phyloP scores from a whole-genome alignment of 2,888 invertebrate genomes.

The Punctoribates punctum region DNA sequence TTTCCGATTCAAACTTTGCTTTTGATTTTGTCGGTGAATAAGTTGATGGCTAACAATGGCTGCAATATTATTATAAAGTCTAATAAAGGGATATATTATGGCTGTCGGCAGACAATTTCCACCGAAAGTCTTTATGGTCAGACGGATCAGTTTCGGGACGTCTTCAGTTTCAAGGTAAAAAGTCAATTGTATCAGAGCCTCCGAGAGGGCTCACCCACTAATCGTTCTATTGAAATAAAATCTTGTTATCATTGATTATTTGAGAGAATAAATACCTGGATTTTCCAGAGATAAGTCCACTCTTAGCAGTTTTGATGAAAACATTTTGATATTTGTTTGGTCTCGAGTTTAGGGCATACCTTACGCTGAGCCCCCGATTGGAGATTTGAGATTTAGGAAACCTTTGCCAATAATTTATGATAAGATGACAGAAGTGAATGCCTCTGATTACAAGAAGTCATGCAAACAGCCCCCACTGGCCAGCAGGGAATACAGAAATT shows the following conservation, averaged over 20 bases:
- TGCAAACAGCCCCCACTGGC: background rate
- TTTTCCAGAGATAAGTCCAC: too few relatives aligned
- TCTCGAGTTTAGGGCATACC: constrained; percentile 10
- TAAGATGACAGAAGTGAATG: background rate
- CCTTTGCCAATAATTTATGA: background rate
- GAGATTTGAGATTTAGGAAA: background rate
- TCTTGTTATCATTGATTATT: too few relatives aligned
- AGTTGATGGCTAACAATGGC: too few relatives aligned
- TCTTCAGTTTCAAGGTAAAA: background rate
- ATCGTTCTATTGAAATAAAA: too few relatives aligned
- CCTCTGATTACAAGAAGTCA: background rate
- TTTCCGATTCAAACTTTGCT: background rate
- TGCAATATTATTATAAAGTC: background rate
- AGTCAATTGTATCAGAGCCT: too few relatives aligned
- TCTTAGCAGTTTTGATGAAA: too few relatives aligned
- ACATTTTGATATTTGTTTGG: background rate
- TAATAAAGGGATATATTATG: background rate
- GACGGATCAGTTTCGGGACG: background rate
- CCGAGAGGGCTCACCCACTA: too few relatives aligned
- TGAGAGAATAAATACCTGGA: too few relatives aligned
- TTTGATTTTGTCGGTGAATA: too few relatives aligned
- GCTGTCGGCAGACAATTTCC: background rate
- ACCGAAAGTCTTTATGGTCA: background rate
- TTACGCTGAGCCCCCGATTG: background rate
- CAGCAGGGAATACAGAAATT: background rate